Evolutionary conservation across 2,797 vertebrate species (phyloP).

Genomic region (Furcifer pardalis): DNA sequence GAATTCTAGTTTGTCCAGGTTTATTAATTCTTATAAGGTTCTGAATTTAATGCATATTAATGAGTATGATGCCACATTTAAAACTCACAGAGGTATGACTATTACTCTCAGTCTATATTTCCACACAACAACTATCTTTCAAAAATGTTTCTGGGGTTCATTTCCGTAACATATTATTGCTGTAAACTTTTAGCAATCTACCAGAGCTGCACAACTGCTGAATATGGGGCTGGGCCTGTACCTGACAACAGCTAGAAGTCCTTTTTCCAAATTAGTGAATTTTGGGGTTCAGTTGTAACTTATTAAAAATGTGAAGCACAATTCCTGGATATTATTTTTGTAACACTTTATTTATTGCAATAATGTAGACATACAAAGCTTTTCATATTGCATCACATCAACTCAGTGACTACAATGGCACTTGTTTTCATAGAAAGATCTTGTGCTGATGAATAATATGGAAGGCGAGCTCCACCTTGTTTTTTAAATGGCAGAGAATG

Average conservation of each 20-base stretch:
- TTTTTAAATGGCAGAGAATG: too few species aligned
- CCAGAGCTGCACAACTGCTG: too few species aligned
- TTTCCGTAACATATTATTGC: not conserved
- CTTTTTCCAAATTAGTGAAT: too few species aligned
- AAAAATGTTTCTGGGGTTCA: not conserved
- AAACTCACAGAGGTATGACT: not conserved
- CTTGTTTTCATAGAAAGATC: not conserved
- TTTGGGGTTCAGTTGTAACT: too few species aligned
- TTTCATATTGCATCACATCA: not conserved
- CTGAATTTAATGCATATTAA: not conserved
- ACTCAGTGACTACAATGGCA: not conserved
- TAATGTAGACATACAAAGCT: not conserved
- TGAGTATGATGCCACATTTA: too few species aligned
- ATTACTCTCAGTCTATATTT: too few species aligned
- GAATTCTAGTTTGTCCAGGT: not conserved
- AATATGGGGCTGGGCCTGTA: not conserved
- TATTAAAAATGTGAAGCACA: too few species aligned
- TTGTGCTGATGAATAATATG: not conserved
- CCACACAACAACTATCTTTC: too few species aligned
- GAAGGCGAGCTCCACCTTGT: not conserved
- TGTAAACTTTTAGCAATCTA: not conserved
- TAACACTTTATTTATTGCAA: not conserved
- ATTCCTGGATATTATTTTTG: too few species aligned
- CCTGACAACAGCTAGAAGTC: too few species aligned
- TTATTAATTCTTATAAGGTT: not conserved